Evolutionary conservation across 2,888 invertebrate species (phyloP), one percentile per base, ranked within the genome.

Genomic region (Platycnemis pennipes): DNA sequence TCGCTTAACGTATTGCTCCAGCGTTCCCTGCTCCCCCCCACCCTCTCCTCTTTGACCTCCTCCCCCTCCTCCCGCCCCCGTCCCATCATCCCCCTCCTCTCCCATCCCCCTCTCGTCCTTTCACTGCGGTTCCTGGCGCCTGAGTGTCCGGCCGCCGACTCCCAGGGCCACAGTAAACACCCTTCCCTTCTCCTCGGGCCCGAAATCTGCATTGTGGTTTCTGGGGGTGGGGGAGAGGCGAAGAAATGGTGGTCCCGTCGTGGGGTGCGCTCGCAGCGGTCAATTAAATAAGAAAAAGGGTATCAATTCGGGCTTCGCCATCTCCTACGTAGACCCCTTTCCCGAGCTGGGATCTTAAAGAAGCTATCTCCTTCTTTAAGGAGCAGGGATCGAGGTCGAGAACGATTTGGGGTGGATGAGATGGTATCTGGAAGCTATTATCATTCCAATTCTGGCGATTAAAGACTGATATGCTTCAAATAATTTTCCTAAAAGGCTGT

Each of bases 91-190:
- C 11, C 87, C 87, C n/a, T 26, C 13, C 77, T 26, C n/a, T n/a
- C 77, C 19, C 87, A 3, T 5, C 26, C 13, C 86, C 42, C 86
- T n/a, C 53, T 31, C 49, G 16, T n/a, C 91, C 91, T 91, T 91
- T 91, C 91, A 91, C 91, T 91, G 91, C 91, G 91, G 91, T 91
- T 63, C 44, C 44, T 26, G 91, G 91, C 91, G 91, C 91, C 91
- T 91, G 26, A 7, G 56, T 91, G 91, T 63, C 91, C 91, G 91
- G 91, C 56, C 26, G 44, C 91, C 63, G 91, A 91, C 87, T 87
- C 87, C 5, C 26, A 42, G 22, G 42, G 87, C 88, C 49, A 37
- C 63, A 53, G 56, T 63, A 56, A 91, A 91, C 91, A 56, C 63
- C 63, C 31, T 37, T 89, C 53, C 56, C 89, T 31, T 91, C 44